Evolutionary conservation across 2,888 invertebrate species (phyloP), one percentile per base, ranked within the genome.

Genomic region (Nomada ferruginata): DNA sequence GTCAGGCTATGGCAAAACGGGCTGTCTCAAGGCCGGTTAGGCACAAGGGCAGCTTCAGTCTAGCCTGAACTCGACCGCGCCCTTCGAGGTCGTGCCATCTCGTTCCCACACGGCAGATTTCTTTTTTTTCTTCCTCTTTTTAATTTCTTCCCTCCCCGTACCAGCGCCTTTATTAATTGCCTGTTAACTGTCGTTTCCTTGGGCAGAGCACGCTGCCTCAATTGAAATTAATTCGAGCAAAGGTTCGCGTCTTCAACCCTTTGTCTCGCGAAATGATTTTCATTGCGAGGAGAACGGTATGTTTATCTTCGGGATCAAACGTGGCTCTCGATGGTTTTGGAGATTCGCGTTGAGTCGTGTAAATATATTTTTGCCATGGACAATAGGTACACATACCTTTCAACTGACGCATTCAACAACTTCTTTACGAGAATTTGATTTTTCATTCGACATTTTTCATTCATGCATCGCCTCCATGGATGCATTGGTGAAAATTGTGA

Each of bases 21-120:
- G 79, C 87, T 85, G 92, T 92, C 92, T 93, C 93, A 93, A 93
- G 93, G 93, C 89, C 92, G 88, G 87, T 87, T 90, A 89, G 91
- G 89, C 91, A 90, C 92, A 93, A 93, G 93, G 92, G 92, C 92
- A 92, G 90, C 90, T 90, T 89, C 91, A 90, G 91, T 90, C 91
- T 91, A 90, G 91, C 86, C 92, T 90, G 86, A 91, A 90, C 89
- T 88, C 87, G 87, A 89, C 92, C 92, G 92, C 92, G 92, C 93
- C 93, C 93, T 93, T 91, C 92, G 91, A 91, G 90, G 89, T 92
- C 90, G 85, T 84, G 84, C 83, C 89, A 84, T 90, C 90, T 88
- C 89, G 83, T 90, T 90, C 90, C 88, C 88, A 86, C 86, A 80
- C 87, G 76, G 84, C 59, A 55, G 29, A 74, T 82, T 76, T 77